phyloP scores from a whole-genome alignment of 2,113 vertebrate genomes.

The Nesoenas mayeri region DNA sequence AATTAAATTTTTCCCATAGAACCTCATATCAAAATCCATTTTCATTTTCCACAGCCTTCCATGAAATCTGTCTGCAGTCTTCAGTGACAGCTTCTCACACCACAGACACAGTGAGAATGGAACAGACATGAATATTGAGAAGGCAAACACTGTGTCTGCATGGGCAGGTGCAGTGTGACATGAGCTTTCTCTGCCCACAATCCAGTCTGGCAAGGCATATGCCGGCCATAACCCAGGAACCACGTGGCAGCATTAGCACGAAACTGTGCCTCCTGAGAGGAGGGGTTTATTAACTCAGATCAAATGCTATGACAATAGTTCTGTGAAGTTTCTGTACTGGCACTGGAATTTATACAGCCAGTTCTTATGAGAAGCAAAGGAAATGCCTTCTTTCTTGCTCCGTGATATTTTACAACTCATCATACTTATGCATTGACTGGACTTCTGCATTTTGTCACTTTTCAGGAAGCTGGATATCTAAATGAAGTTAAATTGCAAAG shows the following conservation, averaged over 20 bases:
- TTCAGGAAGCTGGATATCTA: neutral
- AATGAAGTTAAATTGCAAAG: neutral
- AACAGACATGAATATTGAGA: neutral
- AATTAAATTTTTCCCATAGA: neutral
- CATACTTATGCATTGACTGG: too few species aligned
- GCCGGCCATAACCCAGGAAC: neutral
- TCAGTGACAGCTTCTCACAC: neutral
- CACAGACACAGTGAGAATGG: neutral
- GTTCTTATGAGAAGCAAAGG: neutral
- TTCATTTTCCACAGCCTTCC: neutral
- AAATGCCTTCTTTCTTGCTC: neutral
- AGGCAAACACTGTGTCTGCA: neutral
- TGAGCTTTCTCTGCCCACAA: neutral
- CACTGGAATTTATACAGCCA: neutral
- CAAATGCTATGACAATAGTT: neutral
- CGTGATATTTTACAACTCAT: neutral
- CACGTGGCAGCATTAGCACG: accelerated
- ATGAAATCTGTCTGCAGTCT: accelerated
- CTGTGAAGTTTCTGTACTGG: neutral
- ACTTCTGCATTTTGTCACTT: neutral
- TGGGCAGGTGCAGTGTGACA: neutral
- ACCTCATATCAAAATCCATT: neutral
- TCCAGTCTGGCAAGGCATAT: neutral
- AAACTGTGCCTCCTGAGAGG: neutral
- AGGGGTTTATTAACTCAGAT: neutral